Conservation (phyloP, 2,113 vertebrate species). For the Arothron firmamentum region DNA sequence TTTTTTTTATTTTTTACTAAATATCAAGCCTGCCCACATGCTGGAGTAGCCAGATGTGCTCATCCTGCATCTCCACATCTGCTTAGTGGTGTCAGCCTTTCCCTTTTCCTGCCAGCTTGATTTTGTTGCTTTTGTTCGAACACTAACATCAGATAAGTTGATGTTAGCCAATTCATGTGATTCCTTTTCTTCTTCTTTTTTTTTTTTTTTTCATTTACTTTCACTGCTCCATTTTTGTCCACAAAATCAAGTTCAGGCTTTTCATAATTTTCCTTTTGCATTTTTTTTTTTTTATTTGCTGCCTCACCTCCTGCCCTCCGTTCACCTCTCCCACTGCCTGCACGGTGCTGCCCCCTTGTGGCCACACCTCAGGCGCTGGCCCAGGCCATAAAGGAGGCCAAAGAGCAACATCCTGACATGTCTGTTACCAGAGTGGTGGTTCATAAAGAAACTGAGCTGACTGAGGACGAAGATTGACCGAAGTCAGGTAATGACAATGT, state of each 20-base stretch:
- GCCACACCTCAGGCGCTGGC: constrained; percentile 85
- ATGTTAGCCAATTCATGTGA: too few species aligned
- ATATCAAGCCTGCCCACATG: neutral
- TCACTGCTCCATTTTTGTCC: neutral
- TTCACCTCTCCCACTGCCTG: constrained; percentile 39
- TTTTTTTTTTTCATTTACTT: neutral
- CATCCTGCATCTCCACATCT: neutral
- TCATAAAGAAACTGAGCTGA: constrained; percentile 95
- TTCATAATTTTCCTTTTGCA: constrained; percentile 48
- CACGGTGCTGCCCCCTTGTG: constrained; percentile 51
- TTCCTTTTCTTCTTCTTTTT: too few species aligned
- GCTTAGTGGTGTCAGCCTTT: neutral
- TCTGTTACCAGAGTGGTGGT: constrained; percentile 98
- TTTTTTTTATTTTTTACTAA: constrained; percentile 5
- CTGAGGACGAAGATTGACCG: constrained; percentile 84
- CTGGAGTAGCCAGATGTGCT: neutral
- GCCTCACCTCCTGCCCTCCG: constrained; percentile 16
- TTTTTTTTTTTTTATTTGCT: constrained; percentile 13
- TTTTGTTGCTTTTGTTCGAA: neutral
- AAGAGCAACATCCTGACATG: constrained; percentile 99
- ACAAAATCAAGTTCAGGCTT: constrained; percentile 41
- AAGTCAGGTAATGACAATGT: constrained; percentile 60
- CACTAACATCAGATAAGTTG: too few species aligned
- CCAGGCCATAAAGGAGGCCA: constrained; percentile 98
- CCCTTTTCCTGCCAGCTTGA: neutral